Percentiles rank a stretch among this genome's conserved stretches.
phyloP scores from a whole-genome alignment of 2,113 vertebrate genomes.

The Chamaetylas fuelleborni region DNA sequence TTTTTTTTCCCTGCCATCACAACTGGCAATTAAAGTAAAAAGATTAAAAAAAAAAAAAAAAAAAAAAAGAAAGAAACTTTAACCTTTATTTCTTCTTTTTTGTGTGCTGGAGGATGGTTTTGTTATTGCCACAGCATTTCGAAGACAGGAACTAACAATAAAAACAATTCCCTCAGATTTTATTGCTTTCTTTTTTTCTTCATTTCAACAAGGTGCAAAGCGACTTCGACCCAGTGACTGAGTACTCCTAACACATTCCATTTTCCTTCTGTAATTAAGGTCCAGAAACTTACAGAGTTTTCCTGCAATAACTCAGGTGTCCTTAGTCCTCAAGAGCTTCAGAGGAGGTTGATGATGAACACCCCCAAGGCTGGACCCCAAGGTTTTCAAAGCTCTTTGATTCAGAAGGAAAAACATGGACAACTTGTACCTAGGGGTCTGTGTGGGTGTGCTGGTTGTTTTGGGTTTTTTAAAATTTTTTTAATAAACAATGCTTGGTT shows the following conservation, averaged over 20 bases:
- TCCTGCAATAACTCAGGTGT: neutral
- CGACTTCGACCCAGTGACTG: neutral
- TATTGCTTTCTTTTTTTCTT: neutral
- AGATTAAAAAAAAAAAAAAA: neutral
- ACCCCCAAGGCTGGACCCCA: neutral
- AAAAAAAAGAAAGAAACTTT: neutral
- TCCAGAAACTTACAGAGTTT: neutral
- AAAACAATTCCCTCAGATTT: neutral
- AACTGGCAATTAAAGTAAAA: conserved; percentile 63
- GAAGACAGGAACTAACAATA: neutral
- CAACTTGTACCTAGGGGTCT: neutral
- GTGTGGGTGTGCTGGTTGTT: neutral
- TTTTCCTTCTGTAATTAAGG: neutral
- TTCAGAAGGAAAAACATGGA: neutral
- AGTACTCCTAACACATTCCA: neutral
- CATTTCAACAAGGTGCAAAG: neutral
- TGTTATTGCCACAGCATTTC: neutral
- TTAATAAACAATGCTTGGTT: too few relatives aligned
- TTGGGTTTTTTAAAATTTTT: neutral
- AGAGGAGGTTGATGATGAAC: neutral
- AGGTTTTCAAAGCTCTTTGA: neutral
- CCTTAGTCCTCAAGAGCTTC: neutral
- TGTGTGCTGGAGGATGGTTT: neutral
- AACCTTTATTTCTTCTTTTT: conserved; percentile 44
- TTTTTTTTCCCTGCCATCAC: conserved; percentile 11